Percentiles rank a stretch among this genome's conserved stretches.
phyloP scores from a whole-genome alignment of 2,888 invertebrate species.

The Polietes domitor region DNA sequence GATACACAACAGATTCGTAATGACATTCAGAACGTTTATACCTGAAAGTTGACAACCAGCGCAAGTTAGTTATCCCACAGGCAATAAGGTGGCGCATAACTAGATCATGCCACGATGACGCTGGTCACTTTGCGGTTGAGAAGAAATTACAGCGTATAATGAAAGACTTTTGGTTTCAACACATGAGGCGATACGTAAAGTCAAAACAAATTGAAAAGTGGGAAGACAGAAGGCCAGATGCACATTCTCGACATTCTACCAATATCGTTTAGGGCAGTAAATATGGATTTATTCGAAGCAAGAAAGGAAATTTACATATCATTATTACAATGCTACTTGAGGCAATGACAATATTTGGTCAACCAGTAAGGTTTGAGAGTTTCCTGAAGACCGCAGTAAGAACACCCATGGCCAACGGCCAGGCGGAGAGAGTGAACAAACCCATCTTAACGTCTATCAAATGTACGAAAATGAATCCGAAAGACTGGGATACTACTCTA shows the following conservation, averaged over 20 bases:
- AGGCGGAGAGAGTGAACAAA: slow-evolving; percentile 30
- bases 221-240: slow-evolving; percentile 61
- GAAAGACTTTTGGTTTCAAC: too few species aligned
- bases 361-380: slow-evolving; percentile 2
- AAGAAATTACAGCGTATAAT: too few species aligned
- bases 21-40: too few species aligned
- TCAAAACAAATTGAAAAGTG: slow-evolving; percentile 59
- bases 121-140: too few species aligned
- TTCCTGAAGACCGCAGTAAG: slow-evolving; percentile 46
- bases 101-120: too few species aligned
- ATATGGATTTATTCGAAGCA: slow-evolving; percentile 65
- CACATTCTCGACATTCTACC: slow-evolving; percentile 57
- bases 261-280: slow-evolving; percentile 61
- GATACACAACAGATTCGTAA: too few species aligned
- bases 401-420: slow-evolving; percentile 50
- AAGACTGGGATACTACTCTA: not conserved
- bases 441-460: not conserved
- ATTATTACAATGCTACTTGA: slow-evolving; percentile 48
- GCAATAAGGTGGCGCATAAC: too few species aligned
- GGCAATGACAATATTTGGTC: slow-evolving; percentile 49
- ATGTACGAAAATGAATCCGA: not conserved
- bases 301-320: slow-evolving; percentile 58
- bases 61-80: too few species aligned
- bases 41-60: too few species aligned
- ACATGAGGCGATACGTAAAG: too few species aligned